A percentile compares a stretch with the other conserved stretches of the same genome.
These are phyloP conservation scores for Cacoxenus indagator DNA, from an alignment of 2,888 invertebrate species.

Conservation along the genomic window DNA sequence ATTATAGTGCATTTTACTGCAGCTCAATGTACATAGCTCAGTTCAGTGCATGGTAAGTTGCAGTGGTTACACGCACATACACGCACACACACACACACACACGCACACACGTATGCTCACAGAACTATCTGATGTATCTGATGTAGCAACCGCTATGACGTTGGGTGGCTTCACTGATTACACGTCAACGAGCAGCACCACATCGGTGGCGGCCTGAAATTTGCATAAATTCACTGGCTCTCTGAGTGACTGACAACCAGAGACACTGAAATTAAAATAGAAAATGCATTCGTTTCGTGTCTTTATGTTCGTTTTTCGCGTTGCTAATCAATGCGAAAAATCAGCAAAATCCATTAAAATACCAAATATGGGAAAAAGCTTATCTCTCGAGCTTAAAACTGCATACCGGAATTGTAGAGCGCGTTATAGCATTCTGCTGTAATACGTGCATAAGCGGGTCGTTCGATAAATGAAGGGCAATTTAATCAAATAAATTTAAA, in stretches of 20 bases:
- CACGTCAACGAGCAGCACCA: not conserved
- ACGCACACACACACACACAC: not conserved
- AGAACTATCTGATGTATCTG: not conserved
- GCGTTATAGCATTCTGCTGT: not conserved
- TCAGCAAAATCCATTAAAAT: conserved; percentile 22
- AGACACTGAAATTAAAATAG: not conserved
- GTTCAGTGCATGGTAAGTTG: not conserved
- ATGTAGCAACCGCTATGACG: conserved; percentile 13
- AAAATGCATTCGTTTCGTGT: not conserved
- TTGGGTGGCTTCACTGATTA: conserved; percentile 13
- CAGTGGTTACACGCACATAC: not conserved
- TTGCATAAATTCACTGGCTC: not conserved
- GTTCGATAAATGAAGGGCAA: not conserved
- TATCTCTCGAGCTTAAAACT: conserved; percentile 6
- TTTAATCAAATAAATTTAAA: no score
- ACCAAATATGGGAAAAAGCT: conserved; percentile 10
- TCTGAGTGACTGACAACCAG: not conserved
- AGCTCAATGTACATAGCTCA: not conserved
- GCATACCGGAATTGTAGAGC: not conserved
- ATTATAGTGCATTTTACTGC: not conserved
- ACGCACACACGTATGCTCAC: not conserved
- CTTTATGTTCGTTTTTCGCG: not conserved
- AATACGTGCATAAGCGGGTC: not conserved
- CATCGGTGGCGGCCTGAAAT: not conserved
- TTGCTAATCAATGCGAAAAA: conserved; percentile 13